Percentiles rank a stretch among this genome's conserved stretches.
Evolutionary conservation across 2,888 invertebrate species (phyloP).

Genomic region (Eucera pruinosa): DNA sequence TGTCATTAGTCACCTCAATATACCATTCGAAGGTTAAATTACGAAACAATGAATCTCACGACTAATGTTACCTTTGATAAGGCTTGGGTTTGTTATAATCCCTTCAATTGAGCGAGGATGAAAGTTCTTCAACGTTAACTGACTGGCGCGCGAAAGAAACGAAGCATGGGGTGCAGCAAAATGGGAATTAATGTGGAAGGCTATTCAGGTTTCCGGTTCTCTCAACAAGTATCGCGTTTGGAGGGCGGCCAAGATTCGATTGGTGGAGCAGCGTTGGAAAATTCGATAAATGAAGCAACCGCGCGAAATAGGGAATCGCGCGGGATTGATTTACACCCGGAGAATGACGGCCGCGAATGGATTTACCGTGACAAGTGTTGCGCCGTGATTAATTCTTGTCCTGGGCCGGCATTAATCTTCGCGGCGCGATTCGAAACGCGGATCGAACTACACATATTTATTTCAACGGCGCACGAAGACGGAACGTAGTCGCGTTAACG

Average conservation of each 20-base stretch:
- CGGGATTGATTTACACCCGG: constrained; percentile 31
- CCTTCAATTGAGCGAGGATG: too few relatives aligned
- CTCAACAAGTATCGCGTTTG: constrained; percentile 47
- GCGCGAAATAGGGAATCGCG: constrained; percentile 17
- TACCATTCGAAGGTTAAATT: too few relatives aligned
- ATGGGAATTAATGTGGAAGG: constrained; percentile 30
- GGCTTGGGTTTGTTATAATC: too few relatives aligned
- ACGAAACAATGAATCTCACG: too few relatives aligned
- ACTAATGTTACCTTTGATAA: too few relatives aligned
- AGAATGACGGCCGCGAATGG: constrained; percentile 25
- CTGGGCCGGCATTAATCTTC: background rate
- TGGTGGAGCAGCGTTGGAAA: constrained; percentile 22
- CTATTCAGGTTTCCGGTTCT: constrained; percentile 14
- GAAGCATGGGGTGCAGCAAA: background rate
- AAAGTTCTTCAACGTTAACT: too few relatives aligned
- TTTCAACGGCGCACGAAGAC: background rate
- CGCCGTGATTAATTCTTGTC: constrained; percentile 33
- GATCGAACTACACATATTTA: background rate
- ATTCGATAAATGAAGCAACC: constrained; percentile 38
- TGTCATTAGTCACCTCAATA: too few relatives aligned
- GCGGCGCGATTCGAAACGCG: background rate
- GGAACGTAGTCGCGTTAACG: background rate
- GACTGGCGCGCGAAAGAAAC: background rate
- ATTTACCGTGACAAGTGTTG: constrained; percentile 33
- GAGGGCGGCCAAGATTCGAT: constrained; percentile 38